A percentile compares a stretch with the other conserved stretches of the same genome.
Conservation (phyloP, 2,888 invertebrate species). For the Ichneumon xanthorius region DNA sequence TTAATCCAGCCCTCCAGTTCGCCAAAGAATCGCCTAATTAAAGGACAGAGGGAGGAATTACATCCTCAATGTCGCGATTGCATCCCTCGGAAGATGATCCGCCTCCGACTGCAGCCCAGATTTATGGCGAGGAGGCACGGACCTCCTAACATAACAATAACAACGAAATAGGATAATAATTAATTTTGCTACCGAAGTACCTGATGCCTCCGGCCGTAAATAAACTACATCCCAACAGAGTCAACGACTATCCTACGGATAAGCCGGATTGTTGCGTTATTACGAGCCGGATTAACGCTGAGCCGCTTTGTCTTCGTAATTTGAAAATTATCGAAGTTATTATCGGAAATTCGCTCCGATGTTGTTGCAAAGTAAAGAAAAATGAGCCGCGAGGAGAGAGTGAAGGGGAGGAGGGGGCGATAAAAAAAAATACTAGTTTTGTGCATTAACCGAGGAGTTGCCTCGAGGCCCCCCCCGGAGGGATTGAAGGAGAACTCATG, state of each 20-base stretch:
- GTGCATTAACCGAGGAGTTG: conserved; percentile 38
- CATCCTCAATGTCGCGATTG: neutral
- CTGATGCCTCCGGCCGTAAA: neutral
- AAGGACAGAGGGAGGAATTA: neutral
- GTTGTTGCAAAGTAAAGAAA: conserved; percentile 39
- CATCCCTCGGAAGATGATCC: neutral
- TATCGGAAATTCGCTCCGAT: conserved; percentile 29
- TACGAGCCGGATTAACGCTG: conserved; percentile 30
- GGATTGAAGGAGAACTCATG: conserved; percentile 68
- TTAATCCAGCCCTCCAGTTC: neutral
- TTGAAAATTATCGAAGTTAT: conserved; percentile 49
- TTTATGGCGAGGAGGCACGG: neutral
- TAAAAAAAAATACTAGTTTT: conserved; percentile 35
- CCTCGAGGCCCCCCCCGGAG: conserved; percentile 5
- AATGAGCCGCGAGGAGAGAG: neutral
- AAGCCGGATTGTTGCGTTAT: conserved; percentile 21
- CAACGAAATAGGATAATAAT: conserved; percentile 27
- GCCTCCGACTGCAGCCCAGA: neutral
- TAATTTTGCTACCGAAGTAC: conserved; percentile 1
- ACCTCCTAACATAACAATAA: conserved; percentile 1
- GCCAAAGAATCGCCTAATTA: neutral
- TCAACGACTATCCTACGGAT: neutral
- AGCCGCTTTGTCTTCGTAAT: conserved; percentile 48
- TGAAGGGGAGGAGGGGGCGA: conserved; percentile 2
- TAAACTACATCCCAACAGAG: neutral